Percentiles rank a stretch among this genome's conserved stretches.
Conservation (phyloP, 2,888 invertebrate species). For the Drosophila pullipes region DNA sequence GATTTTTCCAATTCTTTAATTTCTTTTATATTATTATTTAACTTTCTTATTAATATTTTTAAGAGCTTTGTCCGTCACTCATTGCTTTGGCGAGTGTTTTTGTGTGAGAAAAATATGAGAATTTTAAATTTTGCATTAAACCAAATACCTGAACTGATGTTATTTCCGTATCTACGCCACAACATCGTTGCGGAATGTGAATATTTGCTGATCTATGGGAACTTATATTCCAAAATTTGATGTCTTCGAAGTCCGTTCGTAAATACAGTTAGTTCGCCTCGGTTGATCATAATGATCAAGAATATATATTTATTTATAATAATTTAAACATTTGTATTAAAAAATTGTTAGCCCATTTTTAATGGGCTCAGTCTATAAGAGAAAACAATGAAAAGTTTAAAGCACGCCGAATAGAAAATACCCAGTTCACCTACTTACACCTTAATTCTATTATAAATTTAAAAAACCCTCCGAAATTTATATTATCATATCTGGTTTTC, state of each 20-base stretch:
- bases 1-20: conserved; percentile 16
- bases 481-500: too few relatives aligned
- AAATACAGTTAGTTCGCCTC: neutral
- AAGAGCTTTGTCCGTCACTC: conserved; percentile 50
- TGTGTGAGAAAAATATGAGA: neutral
- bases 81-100: conserved; percentile 41
- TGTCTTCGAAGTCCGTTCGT: neutral
- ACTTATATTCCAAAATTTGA: neutral
- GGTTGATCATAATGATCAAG: neutral
- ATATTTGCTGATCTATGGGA: neutral
- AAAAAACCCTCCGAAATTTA: too few relatives aligned
- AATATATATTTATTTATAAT: neutral
- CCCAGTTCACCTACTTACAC: too few relatives aligned
- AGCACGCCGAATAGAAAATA: too few relatives aligned
- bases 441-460: too few relatives aligned
- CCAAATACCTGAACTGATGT: neutral
- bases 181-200: neutral
- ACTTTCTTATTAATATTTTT: conserved; percentile 49
- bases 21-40: conserved; percentile 1
- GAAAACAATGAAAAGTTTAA: too few relatives aligned
- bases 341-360: too few relatives aligned
- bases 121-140: neutral
- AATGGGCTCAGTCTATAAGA: too few relatives aligned
- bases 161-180: neutral
- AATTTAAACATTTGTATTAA: neutral